Evolutionary conservation across 2,797 vertebrate species (phyloP).

Genomic region (Lepidocolaptes lacrymiger): DNA sequence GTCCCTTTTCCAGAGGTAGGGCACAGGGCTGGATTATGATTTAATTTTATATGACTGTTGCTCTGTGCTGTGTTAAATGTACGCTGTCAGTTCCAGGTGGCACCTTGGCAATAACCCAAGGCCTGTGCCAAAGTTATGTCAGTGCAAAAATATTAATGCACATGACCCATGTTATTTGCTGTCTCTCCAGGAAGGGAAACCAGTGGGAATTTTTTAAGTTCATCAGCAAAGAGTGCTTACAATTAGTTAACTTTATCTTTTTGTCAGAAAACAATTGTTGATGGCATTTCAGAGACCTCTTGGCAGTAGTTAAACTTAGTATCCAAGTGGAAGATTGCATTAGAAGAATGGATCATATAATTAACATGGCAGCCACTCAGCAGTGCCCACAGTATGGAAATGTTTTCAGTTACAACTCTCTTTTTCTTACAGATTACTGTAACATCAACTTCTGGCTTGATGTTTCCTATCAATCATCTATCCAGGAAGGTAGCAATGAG

Average conservation of each 20-base stretch:
- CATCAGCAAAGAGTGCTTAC: constrained; percentile 32
- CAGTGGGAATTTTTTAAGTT: not conserved
- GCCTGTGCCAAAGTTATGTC: constrained; percentile 49
- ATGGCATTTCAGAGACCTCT: constrained; percentile 37
- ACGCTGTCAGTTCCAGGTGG: constrained; percentile 56
- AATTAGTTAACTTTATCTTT: constrained; percentile 49
- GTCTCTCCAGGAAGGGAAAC: constrained; percentile 24
- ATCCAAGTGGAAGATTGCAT: constrained; percentile 26
- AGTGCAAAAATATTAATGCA: constrained; percentile 47
- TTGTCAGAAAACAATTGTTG: constrained; percentile 54
- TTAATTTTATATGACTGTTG: constrained; percentile 48
- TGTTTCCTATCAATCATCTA: not conserved
- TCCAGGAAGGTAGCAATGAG: not conserved
- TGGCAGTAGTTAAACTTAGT: constrained; percentile 11
- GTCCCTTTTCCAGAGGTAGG: constrained; percentile 1
- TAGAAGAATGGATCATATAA: constrained; percentile 13
- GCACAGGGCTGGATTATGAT: not conserved
- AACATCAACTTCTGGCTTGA: not conserved
- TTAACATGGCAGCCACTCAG: constrained; percentile 22
- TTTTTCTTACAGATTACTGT: not conserved
- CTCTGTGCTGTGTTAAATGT: constrained; percentile 46
- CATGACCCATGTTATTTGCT: constrained; percentile 24
- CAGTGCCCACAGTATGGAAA: not conserved
- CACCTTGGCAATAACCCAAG: constrained; percentile 49
- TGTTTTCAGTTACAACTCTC: not conserved